Evolutionary conservation across 2,113 vertebrate species (phyloP).

Genomic region (Choloepus hoffmanni): DNA sequence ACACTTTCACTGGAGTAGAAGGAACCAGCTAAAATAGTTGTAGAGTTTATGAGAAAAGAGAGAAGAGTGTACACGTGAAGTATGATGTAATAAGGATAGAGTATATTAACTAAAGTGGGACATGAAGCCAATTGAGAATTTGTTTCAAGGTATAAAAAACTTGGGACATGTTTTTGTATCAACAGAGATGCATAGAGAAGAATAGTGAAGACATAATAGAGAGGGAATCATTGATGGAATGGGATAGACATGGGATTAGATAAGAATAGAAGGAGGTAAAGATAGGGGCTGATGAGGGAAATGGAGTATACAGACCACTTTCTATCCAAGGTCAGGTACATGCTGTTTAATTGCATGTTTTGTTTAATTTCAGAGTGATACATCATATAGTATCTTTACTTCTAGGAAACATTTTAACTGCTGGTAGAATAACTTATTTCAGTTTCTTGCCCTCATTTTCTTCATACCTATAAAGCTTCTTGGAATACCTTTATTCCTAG

Average conservation of each 20-base stretch:
- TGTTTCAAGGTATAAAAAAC: neutral
- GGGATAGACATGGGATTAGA: neutral
- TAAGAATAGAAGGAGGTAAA: neutral
- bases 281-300: neutral
- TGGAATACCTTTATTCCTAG: neutral
- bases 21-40: neutral
- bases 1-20: neutral
- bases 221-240: neutral
- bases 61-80: neutral
- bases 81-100: neutral
- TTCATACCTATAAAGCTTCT: neutral
- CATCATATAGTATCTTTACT: neutral
- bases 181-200: neutral
- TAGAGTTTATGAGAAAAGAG: neutral
- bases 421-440: neutral
- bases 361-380: neutral
- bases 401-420: neutral
- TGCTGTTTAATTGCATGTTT: neutral
- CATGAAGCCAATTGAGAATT: conserved; percentile 2
- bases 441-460: neutral
- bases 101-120: neutral
- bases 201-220: neutral
- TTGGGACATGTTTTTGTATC: neutral
- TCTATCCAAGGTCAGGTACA: neutral
- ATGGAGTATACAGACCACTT: neutral